Percentiles rank a stretch among this genome's conserved stretches.
Evolutionary conservation across 1,140 invertebrate species (phyloP).

Genomic region (Campoletis sonorensis): DNA sequence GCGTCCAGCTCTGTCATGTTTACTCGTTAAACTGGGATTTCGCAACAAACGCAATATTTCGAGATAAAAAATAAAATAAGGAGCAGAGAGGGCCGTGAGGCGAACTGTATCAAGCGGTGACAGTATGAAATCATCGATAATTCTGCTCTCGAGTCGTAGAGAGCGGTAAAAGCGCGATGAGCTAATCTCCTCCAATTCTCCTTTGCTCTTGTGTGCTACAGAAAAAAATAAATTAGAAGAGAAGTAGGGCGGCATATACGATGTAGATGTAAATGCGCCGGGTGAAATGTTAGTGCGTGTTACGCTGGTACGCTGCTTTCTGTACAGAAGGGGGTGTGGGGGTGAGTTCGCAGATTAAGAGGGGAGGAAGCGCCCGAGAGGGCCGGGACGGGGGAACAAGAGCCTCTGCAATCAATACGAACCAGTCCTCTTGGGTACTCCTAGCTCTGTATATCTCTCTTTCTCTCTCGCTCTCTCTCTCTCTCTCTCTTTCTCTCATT

Average conservation of each 20-base stretch:
- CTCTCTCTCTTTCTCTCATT: background rate
- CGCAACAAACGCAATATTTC: background rate
- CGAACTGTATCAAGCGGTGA: background rate
- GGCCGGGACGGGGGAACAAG: conserved; percentile 41
- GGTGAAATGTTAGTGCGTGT: conserved; percentile 40
- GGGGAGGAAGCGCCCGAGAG: conserved; percentile 24
- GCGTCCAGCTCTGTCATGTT: background rate
- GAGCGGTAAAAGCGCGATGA: background rate
- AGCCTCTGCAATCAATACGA: conserved; percentile 55
- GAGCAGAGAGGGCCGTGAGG: background rate
- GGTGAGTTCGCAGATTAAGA: conserved; percentile 31
- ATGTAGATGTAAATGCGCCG: conserved; percentile 39
- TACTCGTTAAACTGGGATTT: background rate
- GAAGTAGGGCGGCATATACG: conserved; percentile 17
- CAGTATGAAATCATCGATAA: conserved; percentile 1
- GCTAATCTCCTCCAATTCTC: background rate
- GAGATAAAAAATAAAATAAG: background rate
- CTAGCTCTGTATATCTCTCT: conserved; percentile 46
- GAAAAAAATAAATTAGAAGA: conserved; percentile 13
- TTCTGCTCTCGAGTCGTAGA: background rate
- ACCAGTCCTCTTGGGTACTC: conserved; percentile 51
- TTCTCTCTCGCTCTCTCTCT: background rate
- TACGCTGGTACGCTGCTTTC: conserved; percentile 33
- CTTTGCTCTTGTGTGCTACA: background rate
- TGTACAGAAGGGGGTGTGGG: conserved; percentile 24